Percentiles rank a stretch among this genome's conserved stretches.
Evolutionary conservation across 1,140 invertebrate species (phyloP).

Genomic region (Diachasma alloeum): DNA sequence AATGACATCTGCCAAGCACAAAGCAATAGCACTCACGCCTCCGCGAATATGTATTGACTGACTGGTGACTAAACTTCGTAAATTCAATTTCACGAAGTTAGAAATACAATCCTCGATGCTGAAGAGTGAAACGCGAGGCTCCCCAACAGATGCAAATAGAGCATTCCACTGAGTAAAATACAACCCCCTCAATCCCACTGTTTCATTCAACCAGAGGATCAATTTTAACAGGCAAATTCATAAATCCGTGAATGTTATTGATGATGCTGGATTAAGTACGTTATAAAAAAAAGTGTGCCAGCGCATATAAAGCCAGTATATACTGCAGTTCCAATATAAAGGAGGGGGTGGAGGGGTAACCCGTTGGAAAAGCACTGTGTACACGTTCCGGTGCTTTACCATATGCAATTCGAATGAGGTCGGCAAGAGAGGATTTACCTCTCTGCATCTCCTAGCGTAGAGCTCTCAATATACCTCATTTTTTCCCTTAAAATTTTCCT

Average conservation of each 20-base stretch:
- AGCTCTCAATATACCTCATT: neutral
- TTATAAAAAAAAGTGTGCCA: neutral
- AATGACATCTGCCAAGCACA: too few species aligned
- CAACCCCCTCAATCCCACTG: too few species aligned
- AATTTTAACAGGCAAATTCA: neutral
- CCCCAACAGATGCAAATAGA: too few species aligned
- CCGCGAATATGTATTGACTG: neutral
- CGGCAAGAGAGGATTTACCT: constrained; percentile 11
- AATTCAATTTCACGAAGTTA: neutral
- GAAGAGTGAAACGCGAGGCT: neutral
- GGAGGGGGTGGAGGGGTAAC: neutral
- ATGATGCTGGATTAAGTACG: neutral
- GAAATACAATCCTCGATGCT: neutral
- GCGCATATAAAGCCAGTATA: neutral
- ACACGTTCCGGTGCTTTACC: constrained; percentile 19
- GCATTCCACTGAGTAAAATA: too few species aligned
- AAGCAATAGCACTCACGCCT: neutral
- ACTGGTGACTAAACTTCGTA: neutral
- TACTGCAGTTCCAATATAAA: neutral
- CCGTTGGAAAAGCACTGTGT: constrained; percentile 6
- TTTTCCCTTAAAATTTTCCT: neutral
- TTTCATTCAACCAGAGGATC: too few species aligned
- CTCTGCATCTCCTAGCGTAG: neutral
- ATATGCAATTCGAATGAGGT: constrained; percentile 23
- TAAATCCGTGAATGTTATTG: neutral